Evolutionary conservation across 2,113 vertebrate genomes (phyloP).

Genomic region (Larimichthys crocea): DNA sequence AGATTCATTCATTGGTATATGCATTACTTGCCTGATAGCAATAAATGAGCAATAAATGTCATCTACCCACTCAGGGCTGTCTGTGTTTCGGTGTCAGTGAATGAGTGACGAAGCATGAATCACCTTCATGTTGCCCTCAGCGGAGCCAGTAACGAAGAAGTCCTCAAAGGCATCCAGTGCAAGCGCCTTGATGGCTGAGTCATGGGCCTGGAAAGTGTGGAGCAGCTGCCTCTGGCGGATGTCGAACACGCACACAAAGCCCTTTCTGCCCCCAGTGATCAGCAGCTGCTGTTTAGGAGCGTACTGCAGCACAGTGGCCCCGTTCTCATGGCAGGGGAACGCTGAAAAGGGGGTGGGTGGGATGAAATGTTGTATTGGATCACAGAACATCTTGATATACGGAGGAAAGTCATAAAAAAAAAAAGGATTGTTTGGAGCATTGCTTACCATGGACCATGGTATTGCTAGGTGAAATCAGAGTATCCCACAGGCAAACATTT

Average conservation of each 20-base stretch:
- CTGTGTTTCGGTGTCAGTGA: neutral
- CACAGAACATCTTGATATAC: neutral
- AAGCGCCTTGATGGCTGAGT: constrained; percentile 95
- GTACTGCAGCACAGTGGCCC: constrained; percentile 96
- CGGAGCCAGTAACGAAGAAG: constrained; percentile 95
- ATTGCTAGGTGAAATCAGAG: constrained; percentile 90
- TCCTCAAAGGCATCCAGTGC: constrained; percentile 93
- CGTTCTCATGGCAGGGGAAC: constrained; percentile 96
- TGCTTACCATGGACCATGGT: constrained; percentile 91
- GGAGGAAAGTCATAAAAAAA: neutral
- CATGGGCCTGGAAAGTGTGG: constrained; percentile 96
- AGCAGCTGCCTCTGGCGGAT: constrained; percentile 95
- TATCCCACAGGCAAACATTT: constrained; percentile 96
- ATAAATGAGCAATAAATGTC: neutral
- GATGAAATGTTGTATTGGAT: neutral
- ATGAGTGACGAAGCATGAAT: constrained; percentile 19
- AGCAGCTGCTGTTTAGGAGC: constrained; percentile 95
- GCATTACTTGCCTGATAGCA: neutral
- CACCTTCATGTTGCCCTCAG: constrained; percentile 99
- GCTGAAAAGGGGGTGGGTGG: constrained; percentile 77
- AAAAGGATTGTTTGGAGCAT: neutral
- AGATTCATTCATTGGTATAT: neutral
- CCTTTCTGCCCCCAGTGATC: constrained; percentile 95
- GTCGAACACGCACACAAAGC: constrained; percentile 93
- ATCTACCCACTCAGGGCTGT: neutral